Evolutionary conservation across 2,797 vertebrate species (phyloP), one percentile per base, ranked within the genome.

Genomic region (Poeciliopsis gracilis): DNA sequence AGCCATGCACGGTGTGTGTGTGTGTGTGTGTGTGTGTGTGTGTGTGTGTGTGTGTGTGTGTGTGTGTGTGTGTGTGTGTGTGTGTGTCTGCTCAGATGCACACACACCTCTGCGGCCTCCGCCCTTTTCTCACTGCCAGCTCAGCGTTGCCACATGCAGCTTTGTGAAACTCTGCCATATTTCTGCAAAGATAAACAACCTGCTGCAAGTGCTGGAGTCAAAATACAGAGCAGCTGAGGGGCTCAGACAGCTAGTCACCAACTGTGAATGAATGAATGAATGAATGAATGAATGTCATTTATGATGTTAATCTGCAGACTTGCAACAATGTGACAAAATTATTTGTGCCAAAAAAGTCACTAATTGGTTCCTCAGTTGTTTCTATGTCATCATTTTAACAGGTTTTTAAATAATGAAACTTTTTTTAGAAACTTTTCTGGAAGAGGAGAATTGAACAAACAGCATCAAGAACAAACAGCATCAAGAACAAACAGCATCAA

Each of bases 81-180:
- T 41, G 38, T 45, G 43, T 45, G 43, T 20, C 43, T 59, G 41
- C 15, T 55, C 2, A 25, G 36, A 79, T 10, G 4, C 61, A 59
- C 67, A 67, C 57, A 66, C 49, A 61, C 28, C n/a, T 67, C 28
- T 59, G 33, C 25, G 5, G 30, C 23, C 49, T 1, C 36, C 33
- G 0, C 53, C 76, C 36, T 9, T 67, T 75, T 51, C 66, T 66
- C 23, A 16, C 12, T 5, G 0, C 18, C 23, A 53, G 61, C 16
- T 41, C 5, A 53, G 66, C 10, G 1, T 84, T 84, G 15, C 75
- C 51, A 72, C 78, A 85, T n/a, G 12, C 61, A 20, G 7, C 25
- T 41, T 61, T 76, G 18, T 67, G 80, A 25, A 79, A 79, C 25
- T 71, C 23, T 2, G 76, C 10, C 20, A 63, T 9, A 16, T 76